Conservation (phyloP, 2,888 invertebrate genomes). For the Choreutis nemorana region DNA sequence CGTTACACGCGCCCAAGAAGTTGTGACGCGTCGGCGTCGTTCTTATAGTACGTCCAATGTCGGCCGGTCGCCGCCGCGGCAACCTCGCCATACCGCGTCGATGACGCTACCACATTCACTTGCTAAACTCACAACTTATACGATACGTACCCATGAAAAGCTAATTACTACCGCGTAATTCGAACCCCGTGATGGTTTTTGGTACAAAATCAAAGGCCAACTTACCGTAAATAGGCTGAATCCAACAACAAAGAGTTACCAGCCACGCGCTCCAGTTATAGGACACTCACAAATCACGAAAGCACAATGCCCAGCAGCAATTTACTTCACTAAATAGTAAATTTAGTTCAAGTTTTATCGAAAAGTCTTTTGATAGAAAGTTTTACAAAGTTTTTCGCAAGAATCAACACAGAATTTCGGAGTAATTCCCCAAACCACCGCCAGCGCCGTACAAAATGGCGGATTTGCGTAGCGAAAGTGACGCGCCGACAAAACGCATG, state of each 20-base stretch:
- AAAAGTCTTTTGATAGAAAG: slow-evolving; percentile 39
- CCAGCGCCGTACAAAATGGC: slow-evolving; percentile 68
- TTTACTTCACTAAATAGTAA: slow-evolving; percentile 40
- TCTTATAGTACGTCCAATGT: slow-evolving; percentile 39
- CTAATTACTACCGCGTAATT: slow-evolving; percentile 10
- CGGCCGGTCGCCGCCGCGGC: slow-evolving; percentile 28
- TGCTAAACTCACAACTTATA: slow-evolving; percentile 16
- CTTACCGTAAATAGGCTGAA: slow-evolving; percentile 58
- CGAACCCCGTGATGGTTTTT: slow-evolving; percentile 17
- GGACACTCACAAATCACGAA: slow-evolving; percentile 63
- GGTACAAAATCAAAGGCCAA: slow-evolving; percentile 24
- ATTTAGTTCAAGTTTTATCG: slow-evolving; percentile 34
- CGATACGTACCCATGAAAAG: slow-evolving; percentile 11
- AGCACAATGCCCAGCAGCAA: slow-evolving; percentile 45
- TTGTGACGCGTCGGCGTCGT: slow-evolving; percentile 52
- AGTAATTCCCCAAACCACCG: slow-evolving; percentile 58
- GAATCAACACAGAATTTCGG: slow-evolving; percentile 52
- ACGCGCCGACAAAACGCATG: slow-evolving; percentile 51
- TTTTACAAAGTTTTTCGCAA: slow-evolving; percentile 50
- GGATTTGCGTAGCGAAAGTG: slow-evolving; percentile 64
- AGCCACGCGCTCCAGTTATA: slow-evolving; percentile 66
- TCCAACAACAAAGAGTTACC: slow-evolving; percentile 65
- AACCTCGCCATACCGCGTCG: slow-evolving; percentile 30
- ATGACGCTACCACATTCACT: slow-evolving; percentile 44
- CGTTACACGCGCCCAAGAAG: slow-evolving; percentile 34